Base-by-base conservation (phyloP, 2,113 vertebrate species). In the Glaucomys volans region DNA sequence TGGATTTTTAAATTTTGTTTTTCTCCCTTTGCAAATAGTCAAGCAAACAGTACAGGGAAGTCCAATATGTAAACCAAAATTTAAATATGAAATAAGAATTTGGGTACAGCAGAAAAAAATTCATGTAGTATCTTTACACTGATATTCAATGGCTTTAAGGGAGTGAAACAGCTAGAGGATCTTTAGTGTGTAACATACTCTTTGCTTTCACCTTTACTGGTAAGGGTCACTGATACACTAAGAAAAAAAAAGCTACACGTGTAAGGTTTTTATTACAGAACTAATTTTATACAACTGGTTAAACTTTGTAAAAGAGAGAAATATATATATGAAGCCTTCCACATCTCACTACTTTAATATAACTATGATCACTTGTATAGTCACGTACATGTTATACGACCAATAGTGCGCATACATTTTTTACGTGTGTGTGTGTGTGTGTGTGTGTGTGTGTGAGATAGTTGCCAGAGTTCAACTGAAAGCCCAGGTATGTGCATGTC, bases 121-220 rank as follows among this genome's bases (percentile, higher is more conserved):
- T 54, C 28, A 81, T 7, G 9, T 44, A 30, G 6, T 82, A 3
- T 26, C 52, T 75, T 71, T 64, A 62, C 1, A 40, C 44, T 91
- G 81, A 47, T 69, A 8, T 40, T 88, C 40, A 40, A 44, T 87
- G 40, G 26, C 69, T 76, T 92, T 75, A 79, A 81, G 86, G 37
- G 35, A 87, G 91, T 76, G 75, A 80, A 76, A 71, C 2, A 91
- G 37, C 85, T 77, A 93, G 59, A 87, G 9, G 10, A 67, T 57
- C 75, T 35, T 57, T 40, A 77, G 20, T n/a, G 16, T 76, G 80
- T 57, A 74, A 95, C 69, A 66, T 77, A 79, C 30, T 44, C 30
- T 82, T 57, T 76, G n/a, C n/a, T 84, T 96, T 80, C 69, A 86
- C 71, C 16, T 79, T 92, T 95, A 95, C 66, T 92, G 52, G 62